phyloP scores from a whole-genome alignment of 1,140 invertebrate species.

The Macrocentrus cingulum region DNA sequence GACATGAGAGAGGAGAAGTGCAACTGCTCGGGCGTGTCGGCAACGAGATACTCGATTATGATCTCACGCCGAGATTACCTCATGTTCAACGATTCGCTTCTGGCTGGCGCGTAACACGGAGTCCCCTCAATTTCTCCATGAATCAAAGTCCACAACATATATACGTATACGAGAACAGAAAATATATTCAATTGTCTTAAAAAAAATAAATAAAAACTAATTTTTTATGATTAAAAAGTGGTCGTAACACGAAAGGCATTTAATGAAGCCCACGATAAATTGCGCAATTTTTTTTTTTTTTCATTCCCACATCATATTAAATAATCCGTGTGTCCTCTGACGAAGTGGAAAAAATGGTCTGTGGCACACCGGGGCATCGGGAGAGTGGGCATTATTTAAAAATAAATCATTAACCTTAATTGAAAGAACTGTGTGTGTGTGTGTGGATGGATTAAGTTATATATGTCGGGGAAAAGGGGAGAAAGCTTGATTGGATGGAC shows the following conservation, averaged over 20 bases:
- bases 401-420: constrained; percentile 2
- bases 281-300: background rate
- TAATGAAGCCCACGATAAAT: background rate
- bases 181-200: too few relatives aligned
- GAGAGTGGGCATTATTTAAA: background rate
- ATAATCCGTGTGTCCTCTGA: too few relatives aligned
- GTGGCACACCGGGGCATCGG: too few relatives aligned
- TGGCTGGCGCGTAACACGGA: constrained; percentile 37
- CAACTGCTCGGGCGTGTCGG: constrained; percentile 22
- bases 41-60: constrained; percentile 31
- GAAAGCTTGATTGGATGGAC: background rate
- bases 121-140: constrained; percentile 36
- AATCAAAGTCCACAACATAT: constrained; percentile 42
- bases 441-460: constrained; percentile 1
- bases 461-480: background rate
- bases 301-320: too few relatives aligned
- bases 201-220: too few relatives aligned
- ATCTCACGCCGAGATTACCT: constrained; percentile 33
- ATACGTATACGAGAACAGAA: constrained; percentile 15
- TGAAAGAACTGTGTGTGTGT: background rate
- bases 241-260: background rate
- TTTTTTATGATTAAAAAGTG: too few relatives aligned
- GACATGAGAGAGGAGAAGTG: constrained; percentile 4
- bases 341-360: background rate
- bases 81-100: constrained; percentile 29